Evolutionary conservation across 2,113 vertebrate genomes (phyloP), one percentile per base, ranked within the genome.

Genomic region (Brevimyrus niger): DNA sequence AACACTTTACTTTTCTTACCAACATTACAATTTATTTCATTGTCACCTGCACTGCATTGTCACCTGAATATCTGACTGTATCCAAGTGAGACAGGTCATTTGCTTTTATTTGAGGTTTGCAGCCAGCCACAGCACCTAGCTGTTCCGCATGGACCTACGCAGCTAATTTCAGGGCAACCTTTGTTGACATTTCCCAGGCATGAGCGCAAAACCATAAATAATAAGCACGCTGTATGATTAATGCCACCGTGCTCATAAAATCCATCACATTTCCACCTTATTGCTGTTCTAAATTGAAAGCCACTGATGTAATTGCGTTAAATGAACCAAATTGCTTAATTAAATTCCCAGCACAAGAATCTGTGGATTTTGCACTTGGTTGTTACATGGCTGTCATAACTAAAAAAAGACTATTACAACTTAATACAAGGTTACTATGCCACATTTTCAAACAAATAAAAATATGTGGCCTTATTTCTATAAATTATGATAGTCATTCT

Each of bases 1-100:
- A 86, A 86, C 15, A 86, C 73, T 86, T 50, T 86, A 50, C 48
- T 86, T 86, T 86, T 86, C 48, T 53, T 86, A 27, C 48, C 48
- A 27, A 86, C 85, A 86, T 86, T 86, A 47, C 46, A 53, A 2
- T 35, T 51, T 53, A 31, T 86, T 53, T 86, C 85, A 86, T 53
- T 86, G 85, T 53, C n/a, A 86, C 61, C 61, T 69, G n/a, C 61
- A 69, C 61, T 51, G 50, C 84, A 86, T 51, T 86, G 31, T 82
- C 82, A 84, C 82, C 44, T 84, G 82, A 84, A 47, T 84, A 42
- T 47, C 44, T 84, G 42, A 80, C 82, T 84, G 42, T n/a, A 21
- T 46, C 23, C 44, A 47, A 1, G 0, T 84, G 9, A 47, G 44
- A 47, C 44, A 21, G 38, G 44, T 47, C 2, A 47, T 84, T 84